phyloP scores from a whole-genome alignment of 2,888 invertebrate species.

The Pollenia angustigena region DNA sequence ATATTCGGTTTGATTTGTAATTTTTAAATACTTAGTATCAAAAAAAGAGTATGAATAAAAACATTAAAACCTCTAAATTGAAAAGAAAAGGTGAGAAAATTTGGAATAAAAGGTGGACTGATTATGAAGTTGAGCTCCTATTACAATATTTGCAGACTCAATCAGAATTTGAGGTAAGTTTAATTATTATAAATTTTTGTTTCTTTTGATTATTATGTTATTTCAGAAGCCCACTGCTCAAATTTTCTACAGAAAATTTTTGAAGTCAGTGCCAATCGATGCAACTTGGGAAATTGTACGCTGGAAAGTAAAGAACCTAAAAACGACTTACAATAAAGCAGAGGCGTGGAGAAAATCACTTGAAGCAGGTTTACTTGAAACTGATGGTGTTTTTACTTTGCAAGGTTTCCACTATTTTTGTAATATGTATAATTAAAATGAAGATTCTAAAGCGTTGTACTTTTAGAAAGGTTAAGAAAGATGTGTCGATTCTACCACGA shows the following conservation, averaged over 20 bases:
- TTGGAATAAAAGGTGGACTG: slow-evolving; percentile 25
- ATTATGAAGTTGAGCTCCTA: slow-evolving; percentile 1
- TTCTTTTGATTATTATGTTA: not conserved
- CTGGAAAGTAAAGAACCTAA: slow-evolving; percentile 33
- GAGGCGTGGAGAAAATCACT: not conserved
- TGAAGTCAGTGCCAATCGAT: not conserved
- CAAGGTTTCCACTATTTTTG: not conserved
- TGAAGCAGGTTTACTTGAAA: not conserved
- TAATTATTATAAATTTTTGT: not conserved
- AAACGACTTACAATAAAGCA: slow-evolving; percentile 8
- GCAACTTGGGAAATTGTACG: slow-evolving; percentile 22
- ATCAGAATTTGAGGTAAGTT: slow-evolving; percentile 26
- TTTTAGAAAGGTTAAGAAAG: not conserved
- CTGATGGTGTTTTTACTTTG: not conserved
- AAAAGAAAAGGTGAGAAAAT: not conserved
- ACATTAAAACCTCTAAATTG: no score
- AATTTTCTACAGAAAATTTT: slow-evolving; percentile 29
- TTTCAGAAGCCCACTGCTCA: slow-evolving; percentile 35
- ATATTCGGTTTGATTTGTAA: no score
- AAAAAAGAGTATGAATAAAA: no score
- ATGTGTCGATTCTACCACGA: slow-evolving; percentile 16
- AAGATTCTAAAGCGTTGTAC: no score
- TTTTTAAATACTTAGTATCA: no score
- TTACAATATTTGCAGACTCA: slow-evolving; percentile 24
- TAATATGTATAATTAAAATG: no score